Base-by-base conservation (phyloP, 1,140 invertebrate species). In the Orussus abietinus region DNA sequence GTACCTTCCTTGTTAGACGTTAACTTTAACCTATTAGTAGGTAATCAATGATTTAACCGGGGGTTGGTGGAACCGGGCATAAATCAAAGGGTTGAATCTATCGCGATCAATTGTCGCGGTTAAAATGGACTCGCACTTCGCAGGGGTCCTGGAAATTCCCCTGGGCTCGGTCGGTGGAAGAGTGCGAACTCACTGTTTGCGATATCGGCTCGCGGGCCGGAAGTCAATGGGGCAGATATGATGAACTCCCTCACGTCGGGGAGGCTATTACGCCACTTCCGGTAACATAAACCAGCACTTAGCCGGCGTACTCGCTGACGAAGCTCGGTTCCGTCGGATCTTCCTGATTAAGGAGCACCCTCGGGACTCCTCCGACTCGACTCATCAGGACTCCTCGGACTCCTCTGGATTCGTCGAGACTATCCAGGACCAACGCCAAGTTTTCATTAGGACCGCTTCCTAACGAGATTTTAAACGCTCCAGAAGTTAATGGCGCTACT, bases 201-300 rank as follows among this genome's bases (percentile, higher is more conserved):
- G 6, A 25, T n/a, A n/a, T n/a, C n/a, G n/a, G n/a, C n/a, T n/a
- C n/a, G n/a, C n/a, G n/a, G n/a, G n/a, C n/a, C n/a, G n/a, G n/a
- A 20, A 15, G 22, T 7, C 22, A 25, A 25, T 25, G 22, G n/a
- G 22, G 6, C 22, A 7, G 22, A n/a, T 25, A 25, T 25, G 22
- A 25, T 25, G 22, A 25, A 25, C 22, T 25, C 22, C 22, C 22
- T 25, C 22, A 25, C 22, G 22, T 25, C 22, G n/a, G n/a, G n/a
- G n/a, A 25, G 22, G 13, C 60, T 58, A 66, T 66, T 64, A 64
- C 38, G 36, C 47, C 10, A 36, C 53, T 57, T 66, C 64, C 64
- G 62, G 57, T 59, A 58, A 64, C 62, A 66, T 52, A 62, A 66
- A 59, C 59, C 53, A 63, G 63, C 64, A 66, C 64, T 66, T 63